Conservation (phyloP, 2,888 invertebrate genomes). For the Synergus laeviventris region DNA sequence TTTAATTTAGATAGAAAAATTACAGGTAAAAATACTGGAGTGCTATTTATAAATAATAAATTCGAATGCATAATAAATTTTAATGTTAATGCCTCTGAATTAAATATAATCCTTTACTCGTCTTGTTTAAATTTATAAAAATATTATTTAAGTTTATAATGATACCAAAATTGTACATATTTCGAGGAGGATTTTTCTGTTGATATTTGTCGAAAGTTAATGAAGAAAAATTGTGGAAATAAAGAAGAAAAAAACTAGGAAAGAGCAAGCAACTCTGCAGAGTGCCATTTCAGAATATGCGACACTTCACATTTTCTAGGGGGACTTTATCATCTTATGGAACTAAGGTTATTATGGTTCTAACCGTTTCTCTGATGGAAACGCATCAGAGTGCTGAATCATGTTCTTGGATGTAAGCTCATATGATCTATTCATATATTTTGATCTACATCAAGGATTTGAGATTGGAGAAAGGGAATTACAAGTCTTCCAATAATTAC, state of each 20-base stretch:
- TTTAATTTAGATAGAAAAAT: background rate
- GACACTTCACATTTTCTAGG: constrained; percentile 16
- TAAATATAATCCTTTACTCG: no score
- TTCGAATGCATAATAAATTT: no score
- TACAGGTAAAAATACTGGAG: no score
- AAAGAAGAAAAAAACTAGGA: background rate
- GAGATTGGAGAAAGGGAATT: background rate
- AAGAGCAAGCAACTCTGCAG: background rate
- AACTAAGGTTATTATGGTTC: constrained; percentile 12
- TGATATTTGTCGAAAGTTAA: background rate
- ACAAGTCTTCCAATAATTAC: constrained; percentile 8
- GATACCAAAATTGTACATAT: background rate
- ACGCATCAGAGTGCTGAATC: constrained; percentile 20
- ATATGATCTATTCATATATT: constrained; percentile 3
- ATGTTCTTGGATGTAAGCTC: background rate
- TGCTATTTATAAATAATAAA: no score
- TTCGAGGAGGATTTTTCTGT: background rate
- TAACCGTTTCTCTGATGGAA: constrained; percentile 24
- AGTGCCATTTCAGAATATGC: background rate
- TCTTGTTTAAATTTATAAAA: background rate
- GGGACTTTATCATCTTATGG: constrained; percentile 9
- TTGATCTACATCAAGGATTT: background rate
- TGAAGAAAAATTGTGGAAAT: background rate
- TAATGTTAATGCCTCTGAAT: no score
- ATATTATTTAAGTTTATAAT: background rate